A percentile compares a stretch with the other conserved stretches of the same genome.
Evolutionary conservation across 2,888 invertebrate species (phyloP).

Genomic region (Thecocarcelia acutangulata): DNA sequence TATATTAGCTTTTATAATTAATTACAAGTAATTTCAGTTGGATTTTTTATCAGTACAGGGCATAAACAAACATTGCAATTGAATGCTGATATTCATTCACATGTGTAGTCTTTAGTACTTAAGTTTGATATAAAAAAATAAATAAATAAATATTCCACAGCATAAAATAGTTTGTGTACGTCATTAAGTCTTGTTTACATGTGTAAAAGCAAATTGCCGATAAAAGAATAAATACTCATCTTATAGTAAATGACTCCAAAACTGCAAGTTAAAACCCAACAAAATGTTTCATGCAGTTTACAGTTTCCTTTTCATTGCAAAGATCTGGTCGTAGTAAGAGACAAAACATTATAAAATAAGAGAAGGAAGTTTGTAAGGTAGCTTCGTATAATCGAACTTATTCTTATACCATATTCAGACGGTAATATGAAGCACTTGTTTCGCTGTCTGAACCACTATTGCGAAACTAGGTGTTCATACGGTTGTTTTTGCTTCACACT

Average conservation of each 20-base stretch:
- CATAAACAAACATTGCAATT: conserved; percentile 50
- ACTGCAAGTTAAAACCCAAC: conserved; percentile 21
- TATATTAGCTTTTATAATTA: not conserved
- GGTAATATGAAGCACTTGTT: too few species aligned
- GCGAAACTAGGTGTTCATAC: too few species aligned
- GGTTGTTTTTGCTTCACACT: too few species aligned
- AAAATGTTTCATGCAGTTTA: conserved; percentile 7
- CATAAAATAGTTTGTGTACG: conserved; percentile 39
- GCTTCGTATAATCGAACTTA: too few species aligned
- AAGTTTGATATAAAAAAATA: conserved; percentile 41
- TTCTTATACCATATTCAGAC: too few species aligned
- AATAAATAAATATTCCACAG: conserved; percentile 55
- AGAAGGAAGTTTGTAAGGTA: too few species aligned
- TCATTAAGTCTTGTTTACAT: conserved; percentile 44
- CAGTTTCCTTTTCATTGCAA: not conserved
- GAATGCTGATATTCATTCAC: conserved; percentile 59
- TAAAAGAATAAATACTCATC: conserved; percentile 37
- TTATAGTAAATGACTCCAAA: conserved; percentile 32
- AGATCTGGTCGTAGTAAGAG: too few species aligned
- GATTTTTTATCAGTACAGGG: conserved; percentile 52
- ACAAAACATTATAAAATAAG: too few species aligned
- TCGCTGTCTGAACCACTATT: too few species aligned
- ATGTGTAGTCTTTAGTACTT: conserved; percentile 61
- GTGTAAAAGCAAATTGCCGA: conserved; percentile 36
- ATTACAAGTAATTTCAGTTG: conserved; percentile 34